phyloP scores from a whole-genome alignment of 2,113 vertebrate genomes.

The Cnemophilus loriae region DNA sequence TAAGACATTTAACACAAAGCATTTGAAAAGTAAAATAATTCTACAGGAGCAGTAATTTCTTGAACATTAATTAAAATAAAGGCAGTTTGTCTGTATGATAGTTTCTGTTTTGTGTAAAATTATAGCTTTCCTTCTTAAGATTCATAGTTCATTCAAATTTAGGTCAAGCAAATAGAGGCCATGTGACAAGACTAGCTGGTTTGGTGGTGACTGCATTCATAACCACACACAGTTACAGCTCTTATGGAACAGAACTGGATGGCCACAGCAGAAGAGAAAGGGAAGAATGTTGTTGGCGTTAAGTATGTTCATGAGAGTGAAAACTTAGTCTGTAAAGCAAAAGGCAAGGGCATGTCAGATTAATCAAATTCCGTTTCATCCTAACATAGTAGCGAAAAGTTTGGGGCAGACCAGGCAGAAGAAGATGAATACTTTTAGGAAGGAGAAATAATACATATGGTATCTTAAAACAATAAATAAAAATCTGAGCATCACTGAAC shows the following conservation, averaged over 20 bases:
- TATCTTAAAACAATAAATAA: neutral
- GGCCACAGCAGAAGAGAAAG: neutral
- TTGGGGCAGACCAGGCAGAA: neutral
- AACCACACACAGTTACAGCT: accelerated
- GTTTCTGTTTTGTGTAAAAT: neutral
- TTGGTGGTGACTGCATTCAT: neutral
- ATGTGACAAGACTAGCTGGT: neutral
- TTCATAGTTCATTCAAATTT: neutral
- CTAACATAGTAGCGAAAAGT: neutral
- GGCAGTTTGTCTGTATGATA: neutral
- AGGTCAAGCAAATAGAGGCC: neutral
- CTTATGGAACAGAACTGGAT: neutral
- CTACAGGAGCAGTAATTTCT: neutral
- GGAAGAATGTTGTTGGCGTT: neutral
- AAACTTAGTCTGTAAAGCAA: neutral
- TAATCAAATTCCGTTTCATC: neutral
- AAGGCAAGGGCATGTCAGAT: neutral
- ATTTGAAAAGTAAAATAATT: neutral
- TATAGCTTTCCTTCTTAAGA: neutral
- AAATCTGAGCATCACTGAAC: neutral
- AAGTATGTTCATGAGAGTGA: neutral
- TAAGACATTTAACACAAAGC: neutral
- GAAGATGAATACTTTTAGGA: neutral
- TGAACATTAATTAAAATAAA: neutral
- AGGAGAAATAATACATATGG: neutral